Percentiles rank a stretch among this genome's conserved stretches.
phyloP scores from a whole-genome alignment of 2,113 vertebrate species.

The Nycticryphes semicollaris region DNA sequence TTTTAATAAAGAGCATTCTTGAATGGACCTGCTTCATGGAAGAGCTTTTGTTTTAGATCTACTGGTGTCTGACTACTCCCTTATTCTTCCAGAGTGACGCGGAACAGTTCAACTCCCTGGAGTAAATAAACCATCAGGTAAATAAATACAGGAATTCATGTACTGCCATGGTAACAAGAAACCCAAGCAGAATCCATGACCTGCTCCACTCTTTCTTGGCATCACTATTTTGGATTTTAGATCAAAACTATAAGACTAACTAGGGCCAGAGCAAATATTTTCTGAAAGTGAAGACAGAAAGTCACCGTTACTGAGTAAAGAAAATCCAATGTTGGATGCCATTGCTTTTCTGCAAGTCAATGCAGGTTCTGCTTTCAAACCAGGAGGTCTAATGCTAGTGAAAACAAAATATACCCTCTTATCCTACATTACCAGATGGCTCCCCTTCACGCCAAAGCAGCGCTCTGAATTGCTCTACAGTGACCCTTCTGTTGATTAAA shows the following conservation, averaged over 20 bases:
- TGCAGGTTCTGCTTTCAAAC: background rate
- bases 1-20: background rate
- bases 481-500: background rate
- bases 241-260: background rate
- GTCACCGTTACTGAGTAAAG: background rate
- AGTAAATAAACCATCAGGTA: conserved; percentile 42
- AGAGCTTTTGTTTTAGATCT: background rate
- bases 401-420: background rate
- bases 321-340: background rate
- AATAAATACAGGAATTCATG: conserved; percentile 36
- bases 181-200: conserved; percentile 9
- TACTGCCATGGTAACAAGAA: conserved; percentile 41
- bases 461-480: background rate
- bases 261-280: background rate
- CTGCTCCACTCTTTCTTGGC: background rate
- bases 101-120: background rate
- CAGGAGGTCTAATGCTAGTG: background rate
- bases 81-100: background rate
- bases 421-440: background rate
- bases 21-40: background rate
- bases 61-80: background rate
- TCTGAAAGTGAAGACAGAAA: background rate
- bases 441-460: background rate
- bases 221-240: background rate
- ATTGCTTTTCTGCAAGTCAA: background rate